phyloP scores from a whole-genome alignment of 2,888 invertebrate species.

The Epinotia brunnichana region DNA sequence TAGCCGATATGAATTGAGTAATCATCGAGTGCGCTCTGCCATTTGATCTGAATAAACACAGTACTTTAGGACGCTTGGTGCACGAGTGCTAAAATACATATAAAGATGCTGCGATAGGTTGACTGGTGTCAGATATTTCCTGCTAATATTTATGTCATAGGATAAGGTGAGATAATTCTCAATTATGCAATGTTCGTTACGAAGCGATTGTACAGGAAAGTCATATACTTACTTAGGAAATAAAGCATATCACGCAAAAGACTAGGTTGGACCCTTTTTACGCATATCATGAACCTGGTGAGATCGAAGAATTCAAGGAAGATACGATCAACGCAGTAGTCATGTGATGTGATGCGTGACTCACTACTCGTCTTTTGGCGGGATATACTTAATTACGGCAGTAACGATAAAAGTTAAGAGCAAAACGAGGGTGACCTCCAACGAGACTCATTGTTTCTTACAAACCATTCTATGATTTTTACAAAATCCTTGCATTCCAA shows the following conservation, averaged over 20 bases:
- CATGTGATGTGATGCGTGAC: too few species aligned
- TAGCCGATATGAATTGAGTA: constrained; percentile 41
- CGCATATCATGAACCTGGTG: too few species aligned
- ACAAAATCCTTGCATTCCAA: not conserved
- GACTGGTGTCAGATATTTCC: constrained; percentile 17
- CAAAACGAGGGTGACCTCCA: not conserved
- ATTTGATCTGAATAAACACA: constrained; percentile 43
- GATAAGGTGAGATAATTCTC: not conserved
- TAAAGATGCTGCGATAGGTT: not conserved
- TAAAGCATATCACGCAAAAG: too few species aligned
- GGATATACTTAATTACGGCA: too few species aligned
- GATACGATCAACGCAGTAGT: not conserved
- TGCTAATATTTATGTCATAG: not conserved
- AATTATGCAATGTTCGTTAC: not conserved
- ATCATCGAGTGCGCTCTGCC: constrained; percentile 35
- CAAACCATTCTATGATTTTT: not conserved
- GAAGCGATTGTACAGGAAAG: not conserved
- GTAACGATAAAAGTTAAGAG: too few species aligned
- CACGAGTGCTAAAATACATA: constrained; percentile 15
- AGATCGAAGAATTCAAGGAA: not conserved
- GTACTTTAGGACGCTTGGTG: constrained; percentile 26
- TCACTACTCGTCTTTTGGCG: too few species aligned
- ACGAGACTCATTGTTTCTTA: not conserved
- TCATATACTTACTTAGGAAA: too few species aligned
- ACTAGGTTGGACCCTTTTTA: too few species aligned